phyloP scores from a whole-genome alignment of 2,888 invertebrate genomes.

The Adelphocoris suturalis region DNA sequence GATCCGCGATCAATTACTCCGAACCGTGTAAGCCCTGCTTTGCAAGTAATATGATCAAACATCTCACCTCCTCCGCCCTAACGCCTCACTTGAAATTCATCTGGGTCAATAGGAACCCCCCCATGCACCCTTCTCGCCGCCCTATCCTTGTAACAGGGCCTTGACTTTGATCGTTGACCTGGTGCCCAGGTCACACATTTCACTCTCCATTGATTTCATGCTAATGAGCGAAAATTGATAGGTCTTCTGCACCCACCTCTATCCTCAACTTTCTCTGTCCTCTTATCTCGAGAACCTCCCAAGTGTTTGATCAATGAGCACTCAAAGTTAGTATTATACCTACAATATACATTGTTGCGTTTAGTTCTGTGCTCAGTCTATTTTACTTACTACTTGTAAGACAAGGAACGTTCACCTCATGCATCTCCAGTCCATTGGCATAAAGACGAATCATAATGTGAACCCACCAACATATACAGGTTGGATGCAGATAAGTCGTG shows the following conservation, averaged over 20 bases:
- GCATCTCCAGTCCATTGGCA: no score
- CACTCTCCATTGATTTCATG: conserved; percentile 56
- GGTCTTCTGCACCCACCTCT: not conserved
- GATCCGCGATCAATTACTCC: not conserved
- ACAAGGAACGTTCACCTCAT: no score
- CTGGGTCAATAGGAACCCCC: conserved; percentile 16
- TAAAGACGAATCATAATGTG: no score
- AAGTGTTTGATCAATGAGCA: not conserved
- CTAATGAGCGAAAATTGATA: conserved; percentile 59
- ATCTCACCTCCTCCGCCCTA: conserved; percentile 21
- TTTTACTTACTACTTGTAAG: no score
- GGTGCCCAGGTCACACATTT: conserved; percentile 31
- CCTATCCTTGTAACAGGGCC: not conserved
- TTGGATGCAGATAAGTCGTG: no score
- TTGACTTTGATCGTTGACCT: conserved; percentile 66
- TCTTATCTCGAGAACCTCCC: not conserved
- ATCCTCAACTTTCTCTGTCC: not conserved
- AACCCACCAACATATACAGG: no score
- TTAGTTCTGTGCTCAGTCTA: no score
- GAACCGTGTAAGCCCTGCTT: conserved; percentile 4
- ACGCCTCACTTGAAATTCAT: conserved; percentile 31
- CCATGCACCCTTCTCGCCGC: not conserved
- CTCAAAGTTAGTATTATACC: no score
- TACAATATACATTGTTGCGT: no score
- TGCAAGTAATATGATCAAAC: conserved; percentile 18